Evolutionary conservation across 2,113 vertebrate genomes (phyloP), one percentile per base, ranked within the genome.

Genomic region (Nothobranchius furzeri): DNA sequence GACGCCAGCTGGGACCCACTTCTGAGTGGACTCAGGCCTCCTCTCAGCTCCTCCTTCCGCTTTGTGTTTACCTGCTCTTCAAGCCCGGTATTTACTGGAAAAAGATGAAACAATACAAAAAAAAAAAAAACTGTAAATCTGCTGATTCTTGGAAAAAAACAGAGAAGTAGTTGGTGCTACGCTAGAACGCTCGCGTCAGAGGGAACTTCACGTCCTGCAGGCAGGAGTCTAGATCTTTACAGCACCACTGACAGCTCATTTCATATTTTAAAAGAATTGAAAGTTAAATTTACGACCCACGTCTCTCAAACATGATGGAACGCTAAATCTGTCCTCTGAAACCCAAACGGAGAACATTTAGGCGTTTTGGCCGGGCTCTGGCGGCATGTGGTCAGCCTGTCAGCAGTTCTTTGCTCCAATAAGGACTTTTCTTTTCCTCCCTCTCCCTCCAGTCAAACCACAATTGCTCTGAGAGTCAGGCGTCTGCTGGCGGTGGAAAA

Each of bases 401-500:
- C 78, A 88, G 88, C 82, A 87, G 80, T 82, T 82, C 62, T 87
- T 86, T 80, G 60, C 74, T 86, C 80, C 83, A 83, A 76, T 87
- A 86, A 87, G 80, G 75, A 47, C 45, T 53, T 57, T 11, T 70
- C 68, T 72, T 55, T 74, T 43, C 43, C 68, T 70, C 53, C 46
- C 60, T 71, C 73, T 79, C 66, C 65, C 50, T 60, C 24, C 3
- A 70, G 69, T 70, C 50, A 67, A 85, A 90, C 90, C 90, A 83
- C 90, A 90, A 89, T 86, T 84, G 84, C 83, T 85, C 79, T 77
- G 47, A 60, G 88, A 91, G 85, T 89, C 88, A 77, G 73, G 76
- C 75, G 85, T 89, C 88, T 89, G 88, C 84, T 61, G 64, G 82
- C 87, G 81, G 88, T 91, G 90, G 90, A 90, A 91, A 90, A 84